phyloP scores from a whole-genome alignment of 2,113 vertebrate species.

The Ursus arctos region DNA sequence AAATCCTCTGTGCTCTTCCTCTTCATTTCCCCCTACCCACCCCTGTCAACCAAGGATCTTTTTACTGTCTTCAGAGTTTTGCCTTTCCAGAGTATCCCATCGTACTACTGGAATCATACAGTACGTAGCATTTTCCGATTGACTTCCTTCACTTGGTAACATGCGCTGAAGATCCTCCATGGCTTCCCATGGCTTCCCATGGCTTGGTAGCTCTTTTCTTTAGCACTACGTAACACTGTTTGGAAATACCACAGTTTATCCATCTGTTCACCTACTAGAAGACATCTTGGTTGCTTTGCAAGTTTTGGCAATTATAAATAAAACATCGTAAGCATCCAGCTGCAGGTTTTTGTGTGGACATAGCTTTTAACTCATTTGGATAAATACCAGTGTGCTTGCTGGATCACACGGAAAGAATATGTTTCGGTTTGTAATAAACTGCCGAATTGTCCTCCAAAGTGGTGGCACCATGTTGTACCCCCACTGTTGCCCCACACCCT shows the following conservation, averaged over 20 bases:
- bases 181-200: neutral
- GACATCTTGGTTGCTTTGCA: neutral
- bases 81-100: neutral
- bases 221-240: neutral
- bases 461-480: neutral
- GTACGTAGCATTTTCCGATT: neutral
- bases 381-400: neutral
- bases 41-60: neutral
- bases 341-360: neutral
- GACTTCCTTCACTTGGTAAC: neutral
- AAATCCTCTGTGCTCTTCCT: neutral
- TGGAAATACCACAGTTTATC: neutral
- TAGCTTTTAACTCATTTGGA: neutral
- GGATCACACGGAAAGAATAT: neutral
- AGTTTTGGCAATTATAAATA: neutral
- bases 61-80: neutral
- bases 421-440: neutral
- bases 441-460: neutral
- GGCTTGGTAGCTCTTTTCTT: neutral
- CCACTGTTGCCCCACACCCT: neutral
- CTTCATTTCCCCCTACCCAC: neutral
- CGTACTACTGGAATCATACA: neutral
- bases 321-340: neutral
- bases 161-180: neutral
- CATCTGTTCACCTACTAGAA: neutral